phyloP scores from a whole-genome alignment of 2,888 invertebrate species.

The Agrotis segetum region DNA sequence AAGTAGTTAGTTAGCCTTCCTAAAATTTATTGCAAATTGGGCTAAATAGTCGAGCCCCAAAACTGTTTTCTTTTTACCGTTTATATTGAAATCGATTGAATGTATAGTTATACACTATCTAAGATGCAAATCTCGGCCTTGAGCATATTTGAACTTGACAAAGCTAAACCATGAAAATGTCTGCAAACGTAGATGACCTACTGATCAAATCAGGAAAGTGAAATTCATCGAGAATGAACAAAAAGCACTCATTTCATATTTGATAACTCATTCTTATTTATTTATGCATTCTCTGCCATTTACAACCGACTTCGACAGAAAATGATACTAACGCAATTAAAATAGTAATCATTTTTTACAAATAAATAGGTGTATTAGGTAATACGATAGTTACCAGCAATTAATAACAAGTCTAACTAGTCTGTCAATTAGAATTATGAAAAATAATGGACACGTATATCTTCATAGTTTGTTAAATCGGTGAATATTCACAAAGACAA shows the following conservation, averaged over 20 bases:
- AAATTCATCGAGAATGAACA: conserved; percentile 1
- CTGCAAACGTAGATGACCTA: not conserved
- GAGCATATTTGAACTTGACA: not conserved
- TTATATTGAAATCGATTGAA: too few relatives aligned
- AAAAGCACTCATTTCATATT: not conserved
- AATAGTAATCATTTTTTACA: too few relatives aligned
- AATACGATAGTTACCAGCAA: too few relatives aligned
- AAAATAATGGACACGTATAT: too few relatives aligned
- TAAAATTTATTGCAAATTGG: too few relatives aligned
- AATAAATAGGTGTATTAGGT: too few relatives aligned
- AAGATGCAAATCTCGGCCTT: not conserved
- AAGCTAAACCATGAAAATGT: not conserved
- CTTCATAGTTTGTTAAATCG: too few relatives aligned
- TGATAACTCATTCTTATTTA: not conserved
- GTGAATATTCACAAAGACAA: too few relatives aligned
- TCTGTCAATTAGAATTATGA: too few relatives aligned
- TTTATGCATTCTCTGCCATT: conserved; percentile 14
- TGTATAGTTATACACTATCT: not conserved
- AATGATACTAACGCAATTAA: not conserved
- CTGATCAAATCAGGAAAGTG: conserved; percentile 11
- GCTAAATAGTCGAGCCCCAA: not conserved
- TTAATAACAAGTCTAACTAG: too few relatives aligned
- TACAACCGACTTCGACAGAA: conserved; percentile 11
- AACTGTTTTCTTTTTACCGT: too few relatives aligned
- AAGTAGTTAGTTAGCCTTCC: too few relatives aligned